Evolutionary conservation across 2,888 invertebrate species (phyloP), one percentile per base, ranked within the genome.

Genomic region (Cryptops parisi): DNA sequence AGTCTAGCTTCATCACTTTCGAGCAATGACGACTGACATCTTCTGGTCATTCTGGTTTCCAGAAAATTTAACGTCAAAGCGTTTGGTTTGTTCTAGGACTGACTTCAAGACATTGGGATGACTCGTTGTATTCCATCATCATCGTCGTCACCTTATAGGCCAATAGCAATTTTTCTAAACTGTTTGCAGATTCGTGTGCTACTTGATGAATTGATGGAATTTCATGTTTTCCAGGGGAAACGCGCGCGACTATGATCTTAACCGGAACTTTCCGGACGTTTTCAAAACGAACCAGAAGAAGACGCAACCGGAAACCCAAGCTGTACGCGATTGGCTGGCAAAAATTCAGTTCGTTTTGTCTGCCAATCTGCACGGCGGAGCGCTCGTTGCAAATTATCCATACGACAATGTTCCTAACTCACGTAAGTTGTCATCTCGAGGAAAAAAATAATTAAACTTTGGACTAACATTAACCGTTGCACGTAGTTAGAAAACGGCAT

Each of bases 181-280:
- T 12, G 9, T 24, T 24, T 2, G 1, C n/a, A 22, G 2, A 48
- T 22, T 12, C 5, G 3, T 19, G 17, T 21, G 21, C 27, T 17
- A 2, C n/a, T 25, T 25, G n/a, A n/a, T n/a, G 38, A n/a, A 33
- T 33, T 33, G 9, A 9, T 33, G 9, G 9, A 33, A 33, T 24
- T 9, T 44, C 17, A 12, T 26, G 3, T 45, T 12, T 17, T 17
- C 27, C 63, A 84, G 87, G 62, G 84, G 86, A 68, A 91, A 91
- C 68, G 82, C 89, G 0, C 78, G 84, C 39, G 85, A 86, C 4
- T 86, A 83, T 65, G 94, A 96, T 67, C 72, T 96, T 62, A 96
- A 96, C 72, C 80, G 96, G 53, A 94, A 96, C 73, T 96, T 96
- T 72, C 94, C 94, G 0, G 94, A 94, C 70, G 86, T 84, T 69